phyloP scores from a whole-genome alignment of 2,888 invertebrate species.

The Tenthredo mesomela region DNA sequence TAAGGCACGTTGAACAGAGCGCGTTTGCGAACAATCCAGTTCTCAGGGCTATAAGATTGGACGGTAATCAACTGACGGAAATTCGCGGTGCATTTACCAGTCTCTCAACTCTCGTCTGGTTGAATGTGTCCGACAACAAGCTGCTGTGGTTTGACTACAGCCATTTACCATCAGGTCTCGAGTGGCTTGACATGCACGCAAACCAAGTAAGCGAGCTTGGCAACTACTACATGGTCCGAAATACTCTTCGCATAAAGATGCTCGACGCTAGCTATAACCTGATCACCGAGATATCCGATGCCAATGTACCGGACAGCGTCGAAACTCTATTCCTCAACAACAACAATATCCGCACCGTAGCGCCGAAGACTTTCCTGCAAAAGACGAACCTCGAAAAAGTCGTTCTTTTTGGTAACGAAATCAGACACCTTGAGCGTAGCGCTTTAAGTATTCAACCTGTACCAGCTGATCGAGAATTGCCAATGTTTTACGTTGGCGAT shows the following conservation, averaged over 20 bases:
- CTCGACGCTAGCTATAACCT: constrained; percentile 88
- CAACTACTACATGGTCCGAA: constrained; percentile 85
- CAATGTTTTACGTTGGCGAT: constrained; percentile 89
- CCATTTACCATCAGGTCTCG: constrained; percentile 86
- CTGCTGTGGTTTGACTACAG: constrained; percentile 90
- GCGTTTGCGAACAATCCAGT: constrained; percentile 88
- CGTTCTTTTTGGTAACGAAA: constrained; percentile 87
- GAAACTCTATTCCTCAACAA: constrained; percentile 87
- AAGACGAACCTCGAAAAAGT: constrained; percentile 88
- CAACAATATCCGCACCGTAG: constrained; percentile 86
- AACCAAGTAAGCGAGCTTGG: constrained; percentile 88
- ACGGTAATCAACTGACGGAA: constrained; percentile 88
- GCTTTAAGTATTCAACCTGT: constrained; percentile 85
- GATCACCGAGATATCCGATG: constrained; percentile 84
- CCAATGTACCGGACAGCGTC: constrained; percentile 87
- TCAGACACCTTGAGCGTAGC: constrained; percentile 86
- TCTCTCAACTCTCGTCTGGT: constrained; percentile 87
- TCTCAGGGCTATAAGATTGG: constrained; percentile 87
- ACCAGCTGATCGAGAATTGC: constrained; percentile 84
- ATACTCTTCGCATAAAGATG: constrained; percentile 85
- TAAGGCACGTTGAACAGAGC: constrained; percentile 88
- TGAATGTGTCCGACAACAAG: constrained; percentile 90
- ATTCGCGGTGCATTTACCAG: constrained; percentile 89
- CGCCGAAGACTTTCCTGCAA: constrained; percentile 85
- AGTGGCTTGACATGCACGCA: constrained; percentile 90